Evolutionary conservation across 2,797 vertebrate species (phyloP), one percentile per base, ranked within the genome.

Genomic region (Myoxocephalus aenaeus): DNA sequence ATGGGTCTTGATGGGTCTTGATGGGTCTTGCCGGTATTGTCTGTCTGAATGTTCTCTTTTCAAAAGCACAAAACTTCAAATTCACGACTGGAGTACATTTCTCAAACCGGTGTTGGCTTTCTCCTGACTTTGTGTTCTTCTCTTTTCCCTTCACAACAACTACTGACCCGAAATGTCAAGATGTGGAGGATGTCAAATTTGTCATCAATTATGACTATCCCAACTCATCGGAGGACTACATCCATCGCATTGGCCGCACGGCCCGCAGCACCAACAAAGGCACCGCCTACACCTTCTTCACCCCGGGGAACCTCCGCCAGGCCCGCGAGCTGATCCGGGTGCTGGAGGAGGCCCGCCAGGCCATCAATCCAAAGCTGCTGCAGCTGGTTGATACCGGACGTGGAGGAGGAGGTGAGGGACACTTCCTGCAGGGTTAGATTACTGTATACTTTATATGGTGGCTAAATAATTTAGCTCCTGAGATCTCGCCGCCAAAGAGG

Each of bases 131-230:
- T 81, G 0, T 61, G 7, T 57, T 59, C 70, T 22, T 79, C 22
- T 87, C 42, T 90, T 77, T 68, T 77, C 75, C 12, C 36, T 5
- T 46, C 40, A 44, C 51, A n/a, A 46, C 61, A 2, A 7, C 70
- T 15, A 8, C 82, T 9, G 56, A 54, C n/a, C 53, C 73, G 27
- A 94, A 64, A 66, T 65, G 40, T 25, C 22, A 34, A 98, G 98
- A 99, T 2, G 98, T 99, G 96, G 98, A 99, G 93, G 98, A 99
- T 77, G 96, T 99, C 85, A 99, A 99, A 95, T 99, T 99, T 94
- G 98, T 99, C 92, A 99, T 99, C 96, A 99, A 99, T 90, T 99
- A 99, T 83, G 98, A 99, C 93, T 99, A 99, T 87, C 98, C 98
- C 75, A 99, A 98, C 95, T 99, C 97, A 61, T 99, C 98, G 0